Evolutionary conservation across 2,113 vertebrate genomes (phyloP).

Genomic region (Acrocephalus kingi): DNA sequence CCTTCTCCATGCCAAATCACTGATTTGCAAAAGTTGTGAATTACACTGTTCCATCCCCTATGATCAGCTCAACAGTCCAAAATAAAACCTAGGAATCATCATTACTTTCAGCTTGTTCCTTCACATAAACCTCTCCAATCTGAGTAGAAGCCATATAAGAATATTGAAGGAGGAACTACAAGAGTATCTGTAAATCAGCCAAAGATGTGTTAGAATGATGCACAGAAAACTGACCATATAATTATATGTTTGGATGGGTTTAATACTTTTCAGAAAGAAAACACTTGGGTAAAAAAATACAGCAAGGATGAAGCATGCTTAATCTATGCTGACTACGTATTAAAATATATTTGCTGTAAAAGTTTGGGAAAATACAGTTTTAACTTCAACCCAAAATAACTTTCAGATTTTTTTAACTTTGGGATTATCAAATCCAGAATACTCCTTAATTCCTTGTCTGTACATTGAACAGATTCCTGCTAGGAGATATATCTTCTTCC

Average conservation of each 20-base stretch:
- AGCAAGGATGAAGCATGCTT: neutral
- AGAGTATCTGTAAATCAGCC: neutral
- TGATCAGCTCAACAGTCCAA: neutral
- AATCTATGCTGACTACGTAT: neutral
- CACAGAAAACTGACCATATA: neutral
- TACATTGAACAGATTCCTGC: neutral
- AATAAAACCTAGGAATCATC: neutral
- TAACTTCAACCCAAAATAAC: neutral
- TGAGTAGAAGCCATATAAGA: neutral
- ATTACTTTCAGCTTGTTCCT: neutral
- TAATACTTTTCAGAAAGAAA: neutral
- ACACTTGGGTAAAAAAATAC: neutral
- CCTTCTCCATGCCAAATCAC: neutral
- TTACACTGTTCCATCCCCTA: neutral
- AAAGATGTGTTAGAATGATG: neutral
- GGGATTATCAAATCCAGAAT: neutral
- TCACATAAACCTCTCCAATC: neutral
- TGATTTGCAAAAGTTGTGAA: neutral
- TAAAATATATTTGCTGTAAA: neutral
- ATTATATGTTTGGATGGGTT: rapidly evolving
- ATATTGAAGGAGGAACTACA: neutral
- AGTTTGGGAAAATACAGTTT: neutral
- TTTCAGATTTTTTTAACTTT: neutral
- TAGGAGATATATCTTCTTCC: neutral
- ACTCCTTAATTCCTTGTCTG: neutral